These are phyloP conservation scores for Orchesella flavescens DNA, from an alignment of 2,888 invertebrate species.

Conservation along the genomic window DNA sequence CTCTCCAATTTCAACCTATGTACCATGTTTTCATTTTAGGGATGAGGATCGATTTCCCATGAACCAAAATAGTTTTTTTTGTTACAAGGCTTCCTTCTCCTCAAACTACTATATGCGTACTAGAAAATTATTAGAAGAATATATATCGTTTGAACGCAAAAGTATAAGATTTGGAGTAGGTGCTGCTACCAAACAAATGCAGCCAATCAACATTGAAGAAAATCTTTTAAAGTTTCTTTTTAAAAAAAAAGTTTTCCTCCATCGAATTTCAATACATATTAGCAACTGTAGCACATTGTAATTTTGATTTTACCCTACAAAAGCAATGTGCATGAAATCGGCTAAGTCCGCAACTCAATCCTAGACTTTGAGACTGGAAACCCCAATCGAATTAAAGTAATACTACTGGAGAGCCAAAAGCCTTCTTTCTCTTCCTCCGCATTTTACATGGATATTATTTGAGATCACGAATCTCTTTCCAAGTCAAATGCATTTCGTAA, in stretches of 20 bases:
- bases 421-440: slow-evolving; percentile 38
- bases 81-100: too few relatives aligned
- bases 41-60: neutral
- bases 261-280: too few relatives aligned
- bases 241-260: too few relatives aligned
- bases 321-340: slow-evolving; percentile 50
- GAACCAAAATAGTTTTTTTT: too few relatives aligned
- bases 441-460: slow-evolving; percentile 58
- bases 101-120: too few relatives aligned
- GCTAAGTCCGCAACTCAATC: neutral
- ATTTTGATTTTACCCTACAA: slow-evolving; percentile 36
- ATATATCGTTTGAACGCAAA: too few relatives aligned
- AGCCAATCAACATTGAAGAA: neutral
- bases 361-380: slow-evolving; percentile 21
- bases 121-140: too few relatives aligned
- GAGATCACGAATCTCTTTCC: slow-evolving; percentile 49
- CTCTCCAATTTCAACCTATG: neutral
- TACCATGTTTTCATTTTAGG: neutral
- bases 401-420: slow-evolving; percentile 18
- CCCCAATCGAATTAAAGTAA: slow-evolving; percentile 54
- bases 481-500: slow-evolving; percentile 59
- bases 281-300: neutral
- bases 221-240: slow-evolving; percentile 21
- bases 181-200: neutral
- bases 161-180: too few relatives aligned